These are phyloP conservation scores for Scolopax rusticola DNA, from an alignment of 2,797 vertebrate species.

Conservation along the genomic window DNA sequence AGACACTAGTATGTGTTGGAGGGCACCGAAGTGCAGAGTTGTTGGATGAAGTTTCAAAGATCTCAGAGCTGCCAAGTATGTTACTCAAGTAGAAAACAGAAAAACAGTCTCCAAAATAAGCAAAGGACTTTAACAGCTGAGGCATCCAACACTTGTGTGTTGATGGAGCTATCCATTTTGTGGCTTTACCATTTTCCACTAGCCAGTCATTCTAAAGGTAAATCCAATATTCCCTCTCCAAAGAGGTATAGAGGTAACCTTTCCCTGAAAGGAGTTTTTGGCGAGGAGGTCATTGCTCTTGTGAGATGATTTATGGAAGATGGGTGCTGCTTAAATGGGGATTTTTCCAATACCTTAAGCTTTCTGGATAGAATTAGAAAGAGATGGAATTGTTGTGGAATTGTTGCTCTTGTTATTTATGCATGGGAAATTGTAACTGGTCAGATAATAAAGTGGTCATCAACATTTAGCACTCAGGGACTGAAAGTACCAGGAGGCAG, in stretches of 20 bases:
- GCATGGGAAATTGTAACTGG: background rate
- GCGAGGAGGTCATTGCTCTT: background rate
- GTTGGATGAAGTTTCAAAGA: background rate
- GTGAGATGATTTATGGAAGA: background rate
- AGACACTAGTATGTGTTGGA: background rate
- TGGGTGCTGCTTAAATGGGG: background rate
- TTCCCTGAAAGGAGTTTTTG: background rate
- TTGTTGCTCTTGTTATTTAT: background rate
- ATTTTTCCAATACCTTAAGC: background rate
- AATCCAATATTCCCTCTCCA: background rate
- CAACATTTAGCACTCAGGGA: background rate
- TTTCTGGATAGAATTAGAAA: background rate
- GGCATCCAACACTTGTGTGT: background rate
- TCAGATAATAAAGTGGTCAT: background rate
- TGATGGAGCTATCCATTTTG: background rate
- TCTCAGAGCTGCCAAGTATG: background rate
- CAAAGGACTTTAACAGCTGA: background rate
- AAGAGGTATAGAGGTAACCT: background rate
- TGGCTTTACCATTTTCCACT: background rate
- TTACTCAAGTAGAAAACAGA: background rate
- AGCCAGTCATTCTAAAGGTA: background rate
- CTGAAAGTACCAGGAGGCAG: background rate
- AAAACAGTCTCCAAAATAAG: background rate
- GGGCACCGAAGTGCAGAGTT: background rate
- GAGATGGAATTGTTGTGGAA: background rate